Evolutionary conservation across 2,888 invertebrate species (phyloP).

Genomic region (Pristionchus fissidentatus): DNA sequence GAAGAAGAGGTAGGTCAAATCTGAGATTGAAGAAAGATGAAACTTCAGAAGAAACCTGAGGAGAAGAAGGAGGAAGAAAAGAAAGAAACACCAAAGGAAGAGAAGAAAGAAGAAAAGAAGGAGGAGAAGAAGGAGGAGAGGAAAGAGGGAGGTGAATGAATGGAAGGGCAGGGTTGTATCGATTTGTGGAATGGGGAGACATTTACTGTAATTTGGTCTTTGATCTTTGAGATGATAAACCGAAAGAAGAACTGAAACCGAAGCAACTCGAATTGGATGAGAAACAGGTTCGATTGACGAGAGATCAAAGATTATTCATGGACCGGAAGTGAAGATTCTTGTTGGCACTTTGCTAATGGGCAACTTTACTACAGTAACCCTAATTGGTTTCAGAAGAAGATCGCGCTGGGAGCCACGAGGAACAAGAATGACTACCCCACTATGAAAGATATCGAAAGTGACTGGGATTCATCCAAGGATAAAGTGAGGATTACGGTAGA

Average conservation of each 20-base stretch:
- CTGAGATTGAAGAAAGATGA: background rate
- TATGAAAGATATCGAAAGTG: conserved; percentile 38
- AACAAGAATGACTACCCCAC: conserved; percentile 33
- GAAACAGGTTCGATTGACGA: background rate
- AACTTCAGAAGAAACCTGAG: background rate
- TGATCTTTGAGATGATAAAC: background rate
- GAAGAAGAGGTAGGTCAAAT: background rate
- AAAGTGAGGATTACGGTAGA: conserved; percentile 9
- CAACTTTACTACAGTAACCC: no score
- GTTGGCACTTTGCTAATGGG: no score
- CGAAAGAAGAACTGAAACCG: background rate
- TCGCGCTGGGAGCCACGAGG: background rate
- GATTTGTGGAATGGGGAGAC: no score
- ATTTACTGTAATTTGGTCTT: background rate
- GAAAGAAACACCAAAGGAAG: conserved; percentile 16
- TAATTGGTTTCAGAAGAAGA: background rate
- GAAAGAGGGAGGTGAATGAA: background rate
- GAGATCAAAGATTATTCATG: no score
- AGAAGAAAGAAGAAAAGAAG: conserved; percentile 1
- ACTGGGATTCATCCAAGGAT: conserved; percentile 33
- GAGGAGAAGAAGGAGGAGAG: background rate
- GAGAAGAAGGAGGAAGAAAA: conserved; percentile 29
- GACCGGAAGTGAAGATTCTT: no score
- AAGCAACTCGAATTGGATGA: conserved; percentile 39
- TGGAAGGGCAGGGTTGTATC: no score